These are phyloP conservation scores for Plectropomus leopardus DNA, from an alignment of 2,113 vertebrate genomes.

Conservation along the genomic window DNA sequence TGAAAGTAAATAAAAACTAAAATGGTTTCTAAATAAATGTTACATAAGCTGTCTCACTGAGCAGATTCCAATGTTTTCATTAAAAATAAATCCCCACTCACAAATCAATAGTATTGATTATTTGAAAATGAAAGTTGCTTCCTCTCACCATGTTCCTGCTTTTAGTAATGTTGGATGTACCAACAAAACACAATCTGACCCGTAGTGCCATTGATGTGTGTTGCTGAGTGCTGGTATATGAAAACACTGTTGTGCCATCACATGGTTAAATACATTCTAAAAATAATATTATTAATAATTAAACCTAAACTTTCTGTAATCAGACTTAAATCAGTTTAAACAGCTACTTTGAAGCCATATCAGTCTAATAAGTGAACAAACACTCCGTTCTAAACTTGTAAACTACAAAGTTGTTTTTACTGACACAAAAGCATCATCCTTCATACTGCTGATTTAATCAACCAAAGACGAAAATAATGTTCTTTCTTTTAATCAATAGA, in stretches of 20 bases:
- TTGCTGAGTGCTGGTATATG: not conserved
- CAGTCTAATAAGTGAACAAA: not conserved
- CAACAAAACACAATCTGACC: constrained; percentile 5
- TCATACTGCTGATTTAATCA: constrained; percentile 42
- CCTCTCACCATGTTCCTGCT: not conserved
- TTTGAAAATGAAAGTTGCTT: not conserved
- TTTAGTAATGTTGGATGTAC: not conserved
- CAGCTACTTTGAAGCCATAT: not conserved
- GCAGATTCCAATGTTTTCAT: no score
- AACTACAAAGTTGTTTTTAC: not conserved
- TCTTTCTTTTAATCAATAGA: constrained; percentile 18
- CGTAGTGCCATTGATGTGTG: not conserved
- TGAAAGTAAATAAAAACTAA: not conserved
- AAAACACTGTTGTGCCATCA: not conserved
- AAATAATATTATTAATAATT: not conserved
- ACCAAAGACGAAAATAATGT: constrained; percentile 61
- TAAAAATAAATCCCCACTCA: not conserved
- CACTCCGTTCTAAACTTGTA: not conserved
- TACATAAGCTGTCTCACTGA: not conserved
- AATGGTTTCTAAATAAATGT: not conserved
- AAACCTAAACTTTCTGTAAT: not conserved
- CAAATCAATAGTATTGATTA: constrained; percentile 6
- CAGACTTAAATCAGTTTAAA: not conserved
- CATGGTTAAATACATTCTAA: not conserved
- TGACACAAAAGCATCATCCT: not conserved